phyloP scores from a whole-genome alignment of 2,797 vertebrate genomes.

The Cuniculus paca region DNA sequence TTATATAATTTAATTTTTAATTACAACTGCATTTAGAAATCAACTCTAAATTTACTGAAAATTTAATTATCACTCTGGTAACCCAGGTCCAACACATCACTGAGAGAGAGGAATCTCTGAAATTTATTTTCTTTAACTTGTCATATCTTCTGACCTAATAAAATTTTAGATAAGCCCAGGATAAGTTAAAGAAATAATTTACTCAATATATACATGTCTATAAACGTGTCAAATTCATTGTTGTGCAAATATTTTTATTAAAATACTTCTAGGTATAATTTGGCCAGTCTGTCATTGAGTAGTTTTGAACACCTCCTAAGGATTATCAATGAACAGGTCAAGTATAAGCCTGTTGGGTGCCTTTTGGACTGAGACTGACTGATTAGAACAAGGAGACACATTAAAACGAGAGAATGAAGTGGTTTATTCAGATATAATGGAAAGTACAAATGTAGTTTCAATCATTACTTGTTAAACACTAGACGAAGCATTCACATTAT shows the following conservation, averaged over 20 bases:
- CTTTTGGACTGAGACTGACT: background rate
- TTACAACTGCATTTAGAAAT: background rate
- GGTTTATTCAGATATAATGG: background rate
- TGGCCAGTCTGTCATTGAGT: background rate
- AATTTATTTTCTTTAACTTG: background rate
- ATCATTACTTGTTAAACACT: background rate
- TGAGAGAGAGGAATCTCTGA: background rate
- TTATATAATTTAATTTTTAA: conserved; percentile 18
- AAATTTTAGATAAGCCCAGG: background rate
- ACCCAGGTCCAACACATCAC: background rate
- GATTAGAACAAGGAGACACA: background rate
- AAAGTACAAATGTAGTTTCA: background rate
- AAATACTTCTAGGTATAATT: background rate
- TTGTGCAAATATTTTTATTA: background rate
- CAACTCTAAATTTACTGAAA: background rate
- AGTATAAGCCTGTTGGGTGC: background rate
- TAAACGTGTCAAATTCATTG: background rate
- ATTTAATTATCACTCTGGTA: background rate
- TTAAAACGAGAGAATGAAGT: background rate
- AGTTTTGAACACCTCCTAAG: background rate
- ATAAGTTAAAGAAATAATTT: background rate
- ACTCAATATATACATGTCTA: background rate
- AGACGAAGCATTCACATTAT: background rate
- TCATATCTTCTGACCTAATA: background rate
- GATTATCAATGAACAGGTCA: background rate